A percentile compares a stretch with the other conserved stretches of the same genome.
phyloP scores from a whole-genome alignment of 2,113 vertebrate genomes.

The Uria lomvia region DNA sequence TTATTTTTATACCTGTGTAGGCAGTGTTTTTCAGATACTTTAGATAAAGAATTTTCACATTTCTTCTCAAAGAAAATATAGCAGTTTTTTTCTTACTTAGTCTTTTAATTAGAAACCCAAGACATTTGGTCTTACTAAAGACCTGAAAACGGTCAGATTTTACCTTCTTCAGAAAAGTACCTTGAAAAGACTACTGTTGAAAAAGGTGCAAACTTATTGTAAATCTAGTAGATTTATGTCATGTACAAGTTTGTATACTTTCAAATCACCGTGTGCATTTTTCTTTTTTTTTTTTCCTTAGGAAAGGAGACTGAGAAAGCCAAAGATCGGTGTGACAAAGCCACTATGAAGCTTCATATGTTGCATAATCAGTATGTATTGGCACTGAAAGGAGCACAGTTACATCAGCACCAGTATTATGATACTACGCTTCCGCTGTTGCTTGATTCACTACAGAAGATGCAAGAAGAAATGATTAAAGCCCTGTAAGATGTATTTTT shows the following conservation, averaged over 20 bases:
- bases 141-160: not conserved
- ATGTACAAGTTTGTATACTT: not conserved
- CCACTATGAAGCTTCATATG: constrained; percentile 92
- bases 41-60: not conserved
- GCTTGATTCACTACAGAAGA: constrained; percentile 92
- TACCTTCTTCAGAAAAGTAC: not conserved
- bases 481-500: constrained; percentile 76
- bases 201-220: not conserved
- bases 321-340: constrained; percentile 94
- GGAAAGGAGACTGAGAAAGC: constrained; percentile 91
- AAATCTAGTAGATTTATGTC: not conserved
- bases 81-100: not conserved
- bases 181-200: not conserved
- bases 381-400: constrained; percentile 88
- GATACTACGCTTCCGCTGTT: constrained; percentile 83
- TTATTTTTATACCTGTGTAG: not conserved
- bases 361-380: constrained; percentile 96
- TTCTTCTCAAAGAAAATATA: not conserved
- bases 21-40: not conserved
- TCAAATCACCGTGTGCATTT: not conserved
- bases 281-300: constrained; percentile 28
- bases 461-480: constrained; percentile 98
- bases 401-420: constrained; percentile 91
- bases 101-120: not conserved
- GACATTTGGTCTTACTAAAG: not conserved